Percentiles rank a stretch among this genome's conserved stretches.
These are phyloP conservation scores for Clarias macrocephalus DNA, from an alignment of 2,113 vertebrate species.

Conservation along the genomic window DNA sequence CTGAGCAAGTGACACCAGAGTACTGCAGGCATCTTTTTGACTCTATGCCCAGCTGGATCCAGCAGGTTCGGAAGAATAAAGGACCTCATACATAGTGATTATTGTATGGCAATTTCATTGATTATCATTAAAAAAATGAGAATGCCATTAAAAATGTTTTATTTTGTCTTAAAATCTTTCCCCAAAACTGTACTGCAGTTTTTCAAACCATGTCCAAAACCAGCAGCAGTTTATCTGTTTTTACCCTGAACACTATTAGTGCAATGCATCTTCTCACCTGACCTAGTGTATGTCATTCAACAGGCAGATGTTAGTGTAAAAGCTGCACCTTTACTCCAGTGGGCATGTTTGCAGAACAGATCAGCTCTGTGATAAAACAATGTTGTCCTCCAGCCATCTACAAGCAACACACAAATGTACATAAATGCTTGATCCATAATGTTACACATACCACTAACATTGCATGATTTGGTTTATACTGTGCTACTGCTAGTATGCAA, in stretches of 20 bases:
- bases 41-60: too few species aligned
- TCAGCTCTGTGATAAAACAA: conserved; percentile 64
- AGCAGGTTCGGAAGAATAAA: too few species aligned
- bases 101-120: too few species aligned
- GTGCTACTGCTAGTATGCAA: too few species aligned
- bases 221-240: background rate
- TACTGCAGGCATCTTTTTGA: too few species aligned
- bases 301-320: background rate
- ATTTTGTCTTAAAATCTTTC: too few species aligned
- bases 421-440: conserved; percentile 30
- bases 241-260: background rate
- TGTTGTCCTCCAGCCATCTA: conserved; percentile 40
- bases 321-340: conserved; percentile 65
- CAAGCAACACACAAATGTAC: conserved; percentile 41
- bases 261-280: background rate
- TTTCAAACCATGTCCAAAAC: background rate
- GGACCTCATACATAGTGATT: too few species aligned
- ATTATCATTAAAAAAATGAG: too few species aligned
- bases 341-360: conserved; percentile 63
- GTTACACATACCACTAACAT: background rate
- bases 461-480: background rate
- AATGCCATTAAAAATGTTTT: too few species aligned
- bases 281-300: background rate
- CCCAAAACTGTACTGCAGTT: too few species aligned
- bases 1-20: too few species aligned